A percentile compares a stretch with the other conserved stretches of the same genome.
These are phyloP conservation scores for Eurois occulta DNA, from an alignment of 2,888 invertebrate species.

Conservation along the genomic window DNA sequence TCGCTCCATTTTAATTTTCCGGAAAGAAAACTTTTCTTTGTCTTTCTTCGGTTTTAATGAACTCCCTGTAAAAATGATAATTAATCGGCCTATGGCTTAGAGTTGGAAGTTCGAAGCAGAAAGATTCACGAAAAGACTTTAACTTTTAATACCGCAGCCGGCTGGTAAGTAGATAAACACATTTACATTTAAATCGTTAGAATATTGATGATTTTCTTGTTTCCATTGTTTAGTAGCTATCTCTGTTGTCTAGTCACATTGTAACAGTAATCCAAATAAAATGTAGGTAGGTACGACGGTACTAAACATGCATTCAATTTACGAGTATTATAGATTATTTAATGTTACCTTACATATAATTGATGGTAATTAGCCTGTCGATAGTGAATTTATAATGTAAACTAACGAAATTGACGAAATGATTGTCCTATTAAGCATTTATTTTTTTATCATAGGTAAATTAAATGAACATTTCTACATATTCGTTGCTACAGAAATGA, in stretches of 20 bases:
- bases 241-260: neutral
- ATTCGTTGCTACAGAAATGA: neutral
- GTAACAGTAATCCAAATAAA: neutral
- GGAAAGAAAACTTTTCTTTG: constrained; percentile 30
- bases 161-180: neutral
- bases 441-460: neutral
- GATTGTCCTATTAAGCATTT: neutral
- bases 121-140: neutral
- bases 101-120: neutral
- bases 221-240: neutral
- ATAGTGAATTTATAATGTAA: neutral
- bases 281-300: neutral
- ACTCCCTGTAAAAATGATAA: neutral
- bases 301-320: neutral
- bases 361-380: neutral
- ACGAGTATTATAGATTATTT: neutral
- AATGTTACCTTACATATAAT: neutral
- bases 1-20: constrained; percentile 12
- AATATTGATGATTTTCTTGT: neutral
- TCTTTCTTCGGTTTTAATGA: constrained; percentile 25
- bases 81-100: neutral
- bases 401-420: neutral
- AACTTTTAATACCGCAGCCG: neutral
- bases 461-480: neutral
- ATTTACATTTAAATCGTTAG: neutral